Base-by-base conservation (phyloP, 2,888 invertebrate genomes). In the Microctonus aethiopoides region DNA sequence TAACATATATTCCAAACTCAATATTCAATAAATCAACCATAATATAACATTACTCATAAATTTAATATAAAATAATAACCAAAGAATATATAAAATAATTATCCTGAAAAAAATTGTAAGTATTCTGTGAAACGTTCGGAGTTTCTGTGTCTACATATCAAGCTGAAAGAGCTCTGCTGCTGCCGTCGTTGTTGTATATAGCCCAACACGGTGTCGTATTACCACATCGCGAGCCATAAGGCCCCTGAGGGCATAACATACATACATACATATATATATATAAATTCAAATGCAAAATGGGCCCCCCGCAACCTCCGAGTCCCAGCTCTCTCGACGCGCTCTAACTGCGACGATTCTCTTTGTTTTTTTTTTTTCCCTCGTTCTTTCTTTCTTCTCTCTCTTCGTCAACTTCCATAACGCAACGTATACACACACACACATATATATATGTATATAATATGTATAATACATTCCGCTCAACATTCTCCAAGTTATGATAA, bases 221-320 rank as follows among this genome's bases (percentile, higher is more conserved):
- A 68, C 73, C 67, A n/a, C n/a, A 72, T 68, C 20, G 67, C 62
- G 72, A 61, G 67, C 46, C 60, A 62, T 67, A 67, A 74, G 71
- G 65, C 70, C 56, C 74, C 70, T 67, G 29, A 64, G 71, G 72
- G 74, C 73, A 74, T n/a, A n/a, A n/a, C n/a, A n/a, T n/a, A n/a
- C n/a, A n/a, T n/a, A n/a, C n/a, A n/a, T n/a, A n/a, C n/a, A n/a
- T n/a, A n/a, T n/a, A n/a, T 71, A 65, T 71, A 65, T 56, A 59
- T 46, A 32, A 67, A 66, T 59, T 70, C 46, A 66, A 3, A 29
- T n/a, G 56, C 73, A 68, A 71, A 70, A 64, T 60, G 22, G 29
- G 60, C 68, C 71, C 71, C 68, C 67, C 72, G 51, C 51, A 41
- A 32, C 32, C 46, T 39, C 13, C 4, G 32, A 62, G n/a, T n/a